Evolutionary conservation across 2,113 vertebrate genomes (phyloP), one percentile per base, ranked within the genome.

Genomic region (Alethe castanea): DNA sequence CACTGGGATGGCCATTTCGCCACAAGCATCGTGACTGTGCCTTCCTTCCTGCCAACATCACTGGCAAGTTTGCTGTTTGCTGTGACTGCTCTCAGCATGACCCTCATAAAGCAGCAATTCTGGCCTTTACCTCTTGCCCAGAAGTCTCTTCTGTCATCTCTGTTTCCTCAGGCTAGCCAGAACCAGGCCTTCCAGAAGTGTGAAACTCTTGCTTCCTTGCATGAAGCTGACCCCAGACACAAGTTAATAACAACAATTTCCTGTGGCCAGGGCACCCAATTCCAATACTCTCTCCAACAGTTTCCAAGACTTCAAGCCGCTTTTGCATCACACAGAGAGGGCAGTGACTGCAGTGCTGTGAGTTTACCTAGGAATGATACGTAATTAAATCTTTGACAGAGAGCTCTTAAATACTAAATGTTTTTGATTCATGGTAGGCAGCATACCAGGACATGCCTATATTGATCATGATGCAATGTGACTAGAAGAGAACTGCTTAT

Each of bases 21-120:
- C 45, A 23, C 0, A 0, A 61, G 24, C 31, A 20, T 62, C 8
- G 2, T 76, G 61, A 40, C 57, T 0, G 0, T 79, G 38, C 44
- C 47, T 76, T 33, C 17, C 65, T 78, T 61, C 47, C 73, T 90
- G 54, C 62, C 88, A 82, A 53, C 17, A 6, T 24, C 57, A 29
- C 57, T 76, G 48, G 23, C 69, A 84, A 84, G 50, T 84, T 78
- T 81, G 33, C 65, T 81, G 33, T 90, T 93, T 71, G 33, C 57
- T 85, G 69, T 66, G 56, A 54, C 81, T 85, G 17, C 25, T 56
- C 8, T 40, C 59, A 70, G 69, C 1, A 0, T 50, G 42, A 69
- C 38, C n/a, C 40, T 38, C 70, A 36, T 79, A 52, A 92, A 79
- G 26, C 44, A 82, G 61, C 22, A 86, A 15, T n/a, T 82, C 35